A percentile compares a stretch with the other conserved stretches of the same genome.
phyloP scores from a whole-genome alignment of 2,797 vertebrate genomes.

The Peromyscus melanophrys region DNA sequence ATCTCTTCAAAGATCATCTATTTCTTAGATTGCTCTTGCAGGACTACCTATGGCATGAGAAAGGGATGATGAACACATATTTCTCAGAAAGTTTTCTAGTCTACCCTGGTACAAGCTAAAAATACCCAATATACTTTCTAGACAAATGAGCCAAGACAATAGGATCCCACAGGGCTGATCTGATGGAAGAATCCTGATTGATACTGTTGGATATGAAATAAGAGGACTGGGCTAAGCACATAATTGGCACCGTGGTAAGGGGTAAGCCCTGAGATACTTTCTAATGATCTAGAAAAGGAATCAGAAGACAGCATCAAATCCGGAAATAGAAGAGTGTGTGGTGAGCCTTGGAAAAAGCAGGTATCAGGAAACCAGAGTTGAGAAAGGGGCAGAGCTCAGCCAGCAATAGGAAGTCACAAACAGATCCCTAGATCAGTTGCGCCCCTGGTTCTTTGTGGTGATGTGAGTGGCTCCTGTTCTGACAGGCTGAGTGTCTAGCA shows the following conservation, averaged over 20 bases:
- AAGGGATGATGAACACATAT: conserved; percentile 8
- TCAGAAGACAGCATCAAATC: background rate
- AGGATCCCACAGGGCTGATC: background rate
- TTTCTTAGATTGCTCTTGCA: background rate
- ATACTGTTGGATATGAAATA: background rate
- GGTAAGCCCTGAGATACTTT: background rate
- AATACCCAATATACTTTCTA: background rate
- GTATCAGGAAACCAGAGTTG: background rate
- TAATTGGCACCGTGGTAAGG: background rate
- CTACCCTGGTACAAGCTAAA: background rate
- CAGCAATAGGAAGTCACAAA: background rate
- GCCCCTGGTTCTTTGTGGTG: background rate
- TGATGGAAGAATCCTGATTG: background rate
- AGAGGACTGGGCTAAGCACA: background rate
- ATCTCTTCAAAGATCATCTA: background rate
- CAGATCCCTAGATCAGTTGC: background rate
- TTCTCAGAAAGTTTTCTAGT: conserved; percentile 49
- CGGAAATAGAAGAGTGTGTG: background rate
- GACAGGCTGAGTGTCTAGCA: background rate
- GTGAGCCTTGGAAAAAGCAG: background rate
- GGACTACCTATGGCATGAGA: background rate
- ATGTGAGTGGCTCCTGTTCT: background rate
- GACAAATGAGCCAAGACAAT: background rate
- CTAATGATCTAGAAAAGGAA: conserved; percentile 8
- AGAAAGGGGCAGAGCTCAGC: background rate